Evolutionary conservation across 2,797 vertebrate species (phyloP), one percentile per base, ranked within the genome.

Genomic region (Trichosurus vulpecula): DNA sequence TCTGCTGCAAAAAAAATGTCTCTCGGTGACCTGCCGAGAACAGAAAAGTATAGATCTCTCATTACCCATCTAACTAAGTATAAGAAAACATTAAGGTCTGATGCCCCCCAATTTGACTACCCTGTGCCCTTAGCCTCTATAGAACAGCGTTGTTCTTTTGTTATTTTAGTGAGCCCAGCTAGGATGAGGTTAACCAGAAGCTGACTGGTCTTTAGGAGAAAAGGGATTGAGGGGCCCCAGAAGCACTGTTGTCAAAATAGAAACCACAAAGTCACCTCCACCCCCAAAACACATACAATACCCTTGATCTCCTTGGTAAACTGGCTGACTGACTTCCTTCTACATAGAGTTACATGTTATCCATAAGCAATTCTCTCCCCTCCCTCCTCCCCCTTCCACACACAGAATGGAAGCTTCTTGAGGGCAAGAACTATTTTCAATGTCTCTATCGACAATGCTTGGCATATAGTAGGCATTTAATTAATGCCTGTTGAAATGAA

Each of bases 1-100:
- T 93, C 92, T 92, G 93, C 16, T n/a, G 55, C 92, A 81, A 91
- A 90, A 91, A 90, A 47, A 29, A 11, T 74, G 51, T 58, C 91
- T 92, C 29, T 95, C 54, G 29, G 35, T 55, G 41, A 87, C 13
- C 54, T 93, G 14, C 16, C 51, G 90, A 54, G 35, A 53, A 90
- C 87, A 92, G 90, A 66, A 30, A 52, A 56, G 22, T 3, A 6
- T 3, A 2, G 25, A 0, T 10, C 55, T 57, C 11, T 19, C 53
- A 2, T 3, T 1, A 10, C 54, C 56, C 6, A 81, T 41, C 35
- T 16, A n/a, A 2, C 93, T 16, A 29, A 93, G 3, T 56, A 54
- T 58, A 12, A 22, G 4, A 30, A 29, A 6, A 54, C 8, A 22
- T 25, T 25, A n/a, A 13, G 31, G 11, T 2, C 55, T n/a, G 35